Conservation (phyloP, 2,888 invertebrate species). For the Heliconius sara region DNA sequence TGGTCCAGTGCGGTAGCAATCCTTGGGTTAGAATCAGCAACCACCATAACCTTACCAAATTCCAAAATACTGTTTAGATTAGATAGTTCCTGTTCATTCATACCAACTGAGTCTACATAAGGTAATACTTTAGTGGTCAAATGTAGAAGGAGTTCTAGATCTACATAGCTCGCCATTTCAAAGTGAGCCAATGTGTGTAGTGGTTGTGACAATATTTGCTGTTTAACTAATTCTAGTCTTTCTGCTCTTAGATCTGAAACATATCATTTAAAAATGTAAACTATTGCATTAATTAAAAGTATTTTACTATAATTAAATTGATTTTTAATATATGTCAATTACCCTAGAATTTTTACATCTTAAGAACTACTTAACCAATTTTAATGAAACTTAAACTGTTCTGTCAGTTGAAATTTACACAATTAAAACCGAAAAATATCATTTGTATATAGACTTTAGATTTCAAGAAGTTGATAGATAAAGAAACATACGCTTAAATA, state of each 20-base stretch:
- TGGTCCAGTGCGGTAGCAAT: constrained; percentile 91
- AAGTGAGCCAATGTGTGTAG: constrained; percentile 88
- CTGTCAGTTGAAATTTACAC: too few relatives aligned
- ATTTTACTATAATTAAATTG: too few relatives aligned
- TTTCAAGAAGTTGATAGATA: too few relatives aligned
- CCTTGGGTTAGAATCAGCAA: constrained; percentile 91
- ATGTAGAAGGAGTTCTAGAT: constrained; percentile 86
- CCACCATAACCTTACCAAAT: constrained; percentile 88
- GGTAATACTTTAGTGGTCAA: constrained; percentile 88
- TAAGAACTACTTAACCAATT: neutral
- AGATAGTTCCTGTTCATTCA: constrained; percentile 94
- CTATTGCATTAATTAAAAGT: too few relatives aligned
- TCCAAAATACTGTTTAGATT: constrained; percentile 89
- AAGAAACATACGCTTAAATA: too few relatives aligned
- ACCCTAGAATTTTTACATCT: neutral
- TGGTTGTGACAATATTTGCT: constrained; percentile 86
- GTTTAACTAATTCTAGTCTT: constrained; percentile 86
- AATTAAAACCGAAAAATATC: too few relatives aligned
- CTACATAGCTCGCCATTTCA: constrained; percentile 94
- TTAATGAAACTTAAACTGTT: too few relatives aligned
- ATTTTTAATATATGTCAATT: neutral
- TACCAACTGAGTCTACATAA: constrained; percentile 91
- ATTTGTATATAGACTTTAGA: too few relatives aligned
- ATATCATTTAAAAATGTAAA: neutral
- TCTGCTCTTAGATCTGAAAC: constrained; percentile 85